Evolutionary conservation across 1,140 invertebrate species (phyloP).

Genomic region (Bombus cullumanus): DNA sequence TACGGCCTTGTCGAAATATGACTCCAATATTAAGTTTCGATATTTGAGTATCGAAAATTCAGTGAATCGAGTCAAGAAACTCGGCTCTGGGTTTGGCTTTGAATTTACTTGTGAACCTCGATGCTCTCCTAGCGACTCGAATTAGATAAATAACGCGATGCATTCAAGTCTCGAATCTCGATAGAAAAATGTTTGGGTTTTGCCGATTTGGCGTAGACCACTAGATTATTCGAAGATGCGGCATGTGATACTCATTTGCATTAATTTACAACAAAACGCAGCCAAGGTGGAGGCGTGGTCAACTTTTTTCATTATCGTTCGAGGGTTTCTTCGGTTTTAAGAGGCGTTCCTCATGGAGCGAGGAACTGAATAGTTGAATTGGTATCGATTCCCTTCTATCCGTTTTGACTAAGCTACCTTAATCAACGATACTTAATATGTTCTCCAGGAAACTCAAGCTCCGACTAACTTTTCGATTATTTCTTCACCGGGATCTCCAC

Average conservation of each 20-base stretch:
- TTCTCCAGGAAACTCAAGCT: not conserved
- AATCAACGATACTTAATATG: slow-evolving; percentile 17
- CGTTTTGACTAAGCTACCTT: not conserved
- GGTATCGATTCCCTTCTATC: not conserved
- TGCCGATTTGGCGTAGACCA: not conserved
- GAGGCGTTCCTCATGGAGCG: not conserved
- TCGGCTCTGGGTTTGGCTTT: not conserved
- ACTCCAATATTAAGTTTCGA: slow-evolving; percentile 1
- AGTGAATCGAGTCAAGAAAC: not conserved
- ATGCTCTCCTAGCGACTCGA: not conserved
- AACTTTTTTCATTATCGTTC: slow-evolving; percentile 27
- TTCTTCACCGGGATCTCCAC: not conserved
- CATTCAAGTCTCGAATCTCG: not conserved
- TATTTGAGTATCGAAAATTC: slow-evolving; percentile 15
- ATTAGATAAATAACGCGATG: not conserved
- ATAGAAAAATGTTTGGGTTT: not conserved
- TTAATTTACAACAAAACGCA: not conserved
- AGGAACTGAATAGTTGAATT: not conserved
- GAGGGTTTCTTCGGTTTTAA: not conserved
- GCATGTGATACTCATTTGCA: not conserved
- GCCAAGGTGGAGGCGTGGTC: not conserved
- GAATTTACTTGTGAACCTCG: too few relatives aligned
- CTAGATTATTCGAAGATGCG: not conserved
- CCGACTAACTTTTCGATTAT: not conserved
- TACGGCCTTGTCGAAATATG: not conserved